Base-by-base conservation (phyloP, 2,797 vertebrate genomes). In the Cirrhinus mrigala region DNA sequence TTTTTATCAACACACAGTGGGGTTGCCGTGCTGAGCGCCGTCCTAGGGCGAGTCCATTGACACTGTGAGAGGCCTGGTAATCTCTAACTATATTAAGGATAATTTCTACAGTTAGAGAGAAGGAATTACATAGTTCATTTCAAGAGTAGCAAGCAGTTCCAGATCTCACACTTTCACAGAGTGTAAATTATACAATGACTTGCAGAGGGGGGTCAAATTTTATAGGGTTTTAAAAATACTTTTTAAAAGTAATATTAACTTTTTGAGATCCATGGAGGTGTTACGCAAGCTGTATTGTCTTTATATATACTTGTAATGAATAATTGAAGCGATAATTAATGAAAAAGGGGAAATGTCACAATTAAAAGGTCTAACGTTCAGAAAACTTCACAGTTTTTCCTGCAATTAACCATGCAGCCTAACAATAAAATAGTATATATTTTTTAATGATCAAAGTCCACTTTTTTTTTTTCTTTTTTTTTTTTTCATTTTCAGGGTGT, bases 51-150 rank as follows among this genome's bases (percentile, higher is more conserved):
- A 86, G 56, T 82, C 82, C 86, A 88, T 52, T 88, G 85, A 86
- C 85, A 90, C 37, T 81, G 84, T 86, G 81, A 78, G 83, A 66
- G 86, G 68, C 76, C 71, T 50, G 40, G 62, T 86, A 88, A 86
- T 86, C 87, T 85, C 88, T 58, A 87, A 86, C 64, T 79, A 81
- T 84, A 87, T 86, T 81, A 89, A 86, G 86, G 78, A 80, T 88
- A 11, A 87, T 85, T 89, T 89, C 75, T 81, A 68, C 74, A 84
- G 71, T 77, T 70, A 60, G 66, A 48, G 90, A 86, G 78, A 85
- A 89, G 89, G 89, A 75, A 92, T 92, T 92, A 91, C 89, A 91
- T 86, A 93, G 84, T 79, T 80, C 75, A 85, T 91, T 91, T 89
- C 80, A 56, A 56, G 76, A 84, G 64, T 83, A 79, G 82, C 87